Percentiles rank a stretch among this genome's conserved stretches.
Conservation (phyloP, 2,888 invertebrate genomes). For the Drosophila setosimentum region DNA sequence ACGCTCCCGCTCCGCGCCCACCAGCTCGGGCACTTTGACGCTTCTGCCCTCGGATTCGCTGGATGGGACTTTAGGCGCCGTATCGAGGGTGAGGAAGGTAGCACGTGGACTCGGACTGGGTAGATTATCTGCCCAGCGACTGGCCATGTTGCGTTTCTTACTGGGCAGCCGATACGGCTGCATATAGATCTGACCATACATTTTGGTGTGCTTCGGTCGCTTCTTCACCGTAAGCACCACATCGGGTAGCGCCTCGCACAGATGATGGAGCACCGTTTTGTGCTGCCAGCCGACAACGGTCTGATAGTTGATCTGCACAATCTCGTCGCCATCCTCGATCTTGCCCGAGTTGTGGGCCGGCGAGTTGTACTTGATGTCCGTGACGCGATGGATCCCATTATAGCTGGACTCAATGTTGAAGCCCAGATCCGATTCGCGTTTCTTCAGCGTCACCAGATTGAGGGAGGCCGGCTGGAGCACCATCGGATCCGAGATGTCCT, state of each 20-base stretch:
- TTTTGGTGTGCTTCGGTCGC: slow-evolving; percentile 92
- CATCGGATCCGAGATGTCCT: slow-evolving; percentile 95
- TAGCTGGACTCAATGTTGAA: slow-evolving; percentile 95
- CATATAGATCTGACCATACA: slow-evolving; percentile 89
- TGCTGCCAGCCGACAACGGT: slow-evolving; percentile 93
- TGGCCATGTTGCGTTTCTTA: slow-evolving; percentile 88
- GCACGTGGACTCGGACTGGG: slow-evolving; percentile 89
- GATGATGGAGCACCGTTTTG: slow-evolving; percentile 90
- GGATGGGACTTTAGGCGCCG: slow-evolving; percentile 35
- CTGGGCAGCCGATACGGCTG: slow-evolving; percentile 91
- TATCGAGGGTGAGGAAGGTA: slow-evolving; percentile 86
- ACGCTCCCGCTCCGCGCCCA: background rate
- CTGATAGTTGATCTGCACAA: slow-evolving; percentile 93
- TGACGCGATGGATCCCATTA: slow-evolving; percentile 92
- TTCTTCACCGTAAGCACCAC: slow-evolving; percentile 93
- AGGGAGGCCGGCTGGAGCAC: slow-evolving; percentile 96
- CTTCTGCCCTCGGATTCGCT: slow-evolving; percentile 13
- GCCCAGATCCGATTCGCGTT: slow-evolving; percentile 94
- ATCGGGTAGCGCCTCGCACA: slow-evolving; percentile 92
- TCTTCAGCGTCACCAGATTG: slow-evolving; percentile 94
- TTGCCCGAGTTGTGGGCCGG: slow-evolving; percentile 96
- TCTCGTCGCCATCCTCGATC: slow-evolving; percentile 98
- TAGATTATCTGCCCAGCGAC: slow-evolving; percentile 89
- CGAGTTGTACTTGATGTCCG: slow-evolving; percentile 95
- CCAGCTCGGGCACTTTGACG: slow-evolving; percentile 12